Evolutionary conservation across 2,888 invertebrate species (phyloP).

Genomic region (Hartigia nigra): DNA sequence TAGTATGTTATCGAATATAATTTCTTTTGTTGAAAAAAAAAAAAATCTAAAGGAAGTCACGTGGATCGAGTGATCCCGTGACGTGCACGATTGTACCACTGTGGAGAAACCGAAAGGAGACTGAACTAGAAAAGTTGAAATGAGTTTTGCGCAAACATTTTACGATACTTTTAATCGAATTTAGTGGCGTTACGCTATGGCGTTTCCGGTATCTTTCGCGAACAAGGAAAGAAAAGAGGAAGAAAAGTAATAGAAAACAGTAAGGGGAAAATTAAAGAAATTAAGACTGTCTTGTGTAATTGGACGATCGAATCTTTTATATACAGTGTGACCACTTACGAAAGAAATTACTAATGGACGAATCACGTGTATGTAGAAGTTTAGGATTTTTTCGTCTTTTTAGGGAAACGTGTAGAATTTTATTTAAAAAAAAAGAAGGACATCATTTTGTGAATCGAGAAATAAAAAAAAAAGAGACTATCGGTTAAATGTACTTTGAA

Average conservation of each 20-base stretch:
- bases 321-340: neutral
- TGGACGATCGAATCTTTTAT: neutral
- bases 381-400: neutral
- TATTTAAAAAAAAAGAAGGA: neutral
- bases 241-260: neutral
- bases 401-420: neutral
- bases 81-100: neutral
- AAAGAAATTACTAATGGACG: neutral
- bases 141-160: constrained; percentile 1
- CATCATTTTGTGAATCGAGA: too few relatives aligned
- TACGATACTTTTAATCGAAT: constrained; percentile 8
- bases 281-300: neutral
- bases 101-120: neutral
- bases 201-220: neutral
- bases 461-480: too few relatives aligned
- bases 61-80: neutral
- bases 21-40: neutral
- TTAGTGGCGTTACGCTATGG: neutral
- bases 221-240: neutral
- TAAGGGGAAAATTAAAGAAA: neutral
- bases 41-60: neutral
- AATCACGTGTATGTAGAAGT: neutral
- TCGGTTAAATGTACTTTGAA: neutral
- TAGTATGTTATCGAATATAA: neutral
- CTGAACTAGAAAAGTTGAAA: neutral